Conservation (phyloP, 2,888 invertebrate genomes). For the Sinodicranocentrus sp. region DNA sequence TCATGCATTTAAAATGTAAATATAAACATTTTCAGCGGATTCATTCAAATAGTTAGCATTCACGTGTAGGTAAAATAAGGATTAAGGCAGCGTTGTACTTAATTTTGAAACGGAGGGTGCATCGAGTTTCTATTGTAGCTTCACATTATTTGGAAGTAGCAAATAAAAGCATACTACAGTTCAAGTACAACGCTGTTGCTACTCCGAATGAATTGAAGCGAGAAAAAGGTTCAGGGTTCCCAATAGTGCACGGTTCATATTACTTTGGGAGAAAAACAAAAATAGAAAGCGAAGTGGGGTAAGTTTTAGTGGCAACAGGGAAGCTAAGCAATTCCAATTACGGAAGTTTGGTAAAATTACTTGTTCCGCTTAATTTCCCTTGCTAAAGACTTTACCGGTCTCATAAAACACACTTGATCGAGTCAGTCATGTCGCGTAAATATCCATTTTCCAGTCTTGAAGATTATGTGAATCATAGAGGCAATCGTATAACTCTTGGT, state of each 20-base stretch:
- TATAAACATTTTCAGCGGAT: no score
- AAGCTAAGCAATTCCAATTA: constrained; percentile 54
- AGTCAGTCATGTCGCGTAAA: constrained; percentile 35
- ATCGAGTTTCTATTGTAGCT: no score
- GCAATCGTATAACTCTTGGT: not conserved
- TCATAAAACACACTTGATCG: constrained; percentile 63
- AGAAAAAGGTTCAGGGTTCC: not conserved
- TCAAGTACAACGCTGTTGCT: no score
- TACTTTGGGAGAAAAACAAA: constrained; percentile 12
- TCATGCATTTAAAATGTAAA: no score
- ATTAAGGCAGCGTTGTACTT: no score
- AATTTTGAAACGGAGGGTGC: no score
- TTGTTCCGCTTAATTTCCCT: constrained; percentile 69
- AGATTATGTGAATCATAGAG: constrained; percentile 30
- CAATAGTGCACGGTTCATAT: not conserved
- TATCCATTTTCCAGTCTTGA: constrained; percentile 15
- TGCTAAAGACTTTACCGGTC: constrained; percentile 58
- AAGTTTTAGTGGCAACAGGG: not conserved
- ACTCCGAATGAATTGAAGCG: not conserved
- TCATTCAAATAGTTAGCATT: no score
- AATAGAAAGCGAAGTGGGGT: constrained; percentile 16
- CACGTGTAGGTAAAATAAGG: no score
- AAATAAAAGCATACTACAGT: no score
- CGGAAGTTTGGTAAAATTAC: constrained; percentile 65
- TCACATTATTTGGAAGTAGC: no score